Evolutionary conservation across 2,113 vertebrate species (phyloP), one percentile per base, ranked within the genome.

Genomic region (Aplodontia rufa): DNA sequence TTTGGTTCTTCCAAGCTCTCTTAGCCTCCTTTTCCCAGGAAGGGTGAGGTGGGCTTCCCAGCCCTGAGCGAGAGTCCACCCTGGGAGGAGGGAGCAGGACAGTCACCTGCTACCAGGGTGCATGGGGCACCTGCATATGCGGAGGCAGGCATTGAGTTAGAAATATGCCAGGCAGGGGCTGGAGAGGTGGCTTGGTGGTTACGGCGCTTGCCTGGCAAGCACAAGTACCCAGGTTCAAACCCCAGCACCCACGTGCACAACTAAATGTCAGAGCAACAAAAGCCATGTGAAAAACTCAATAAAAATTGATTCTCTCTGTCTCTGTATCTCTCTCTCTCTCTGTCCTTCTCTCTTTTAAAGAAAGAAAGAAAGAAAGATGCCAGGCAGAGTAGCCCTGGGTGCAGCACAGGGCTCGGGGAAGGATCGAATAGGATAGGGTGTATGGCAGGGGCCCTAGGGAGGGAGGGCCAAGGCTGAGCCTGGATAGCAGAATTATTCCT

Each of bases 391-490:
- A 47, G 37, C n/a, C 51, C 51, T 76, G 1, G 1, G 74, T 16
- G 13, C 45, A 49, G 49, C 10, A n/a, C 30, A 24, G 35, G 47
- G 13, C 1, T 37, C 1, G 35, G 6, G n/a, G 3, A 11, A 6
- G 42, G 60, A 37, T 1, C 5, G 8, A 66, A n/a, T 0, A 20
- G 16, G 17, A 8, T 7, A 12, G 8, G 30, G 20, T 1, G 8
- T 32, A 7, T 3, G 8, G 58, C 12, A 16, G 26, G 75, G 45
- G 55, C 1, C 53, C n/a, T 20, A 7, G 5, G 17, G 17, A 32
- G 13, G 26, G 60, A 58, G 14, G 13, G 13, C 42, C 40, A 76
- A n/a, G 37, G 37, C 28, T 13, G 32, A n/a, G 20, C 8, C 40
- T 12, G 6, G 17, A 35, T 3, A 1, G 22, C 30, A 53, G 14